A percentile compares a stretch with the other conserved stretches of the same genome.
These are phyloP conservation scores for Gastrophryne carolinensis DNA, from an alignment of 2,797 vertebrate genomes.

Conservation along the genomic window DNA sequence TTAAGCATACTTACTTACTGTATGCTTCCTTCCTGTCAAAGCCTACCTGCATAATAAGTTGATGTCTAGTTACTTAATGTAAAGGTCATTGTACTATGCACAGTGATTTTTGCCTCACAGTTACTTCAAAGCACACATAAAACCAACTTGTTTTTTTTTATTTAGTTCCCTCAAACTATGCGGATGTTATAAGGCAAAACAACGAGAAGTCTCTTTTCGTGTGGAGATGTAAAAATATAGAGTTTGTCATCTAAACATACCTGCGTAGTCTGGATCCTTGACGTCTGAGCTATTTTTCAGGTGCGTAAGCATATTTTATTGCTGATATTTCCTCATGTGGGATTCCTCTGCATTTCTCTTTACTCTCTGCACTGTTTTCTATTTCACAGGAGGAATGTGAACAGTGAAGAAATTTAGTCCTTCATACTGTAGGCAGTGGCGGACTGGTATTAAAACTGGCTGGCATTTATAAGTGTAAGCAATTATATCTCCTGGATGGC, in stretches of 20 bases:
- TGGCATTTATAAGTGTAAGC: no score
- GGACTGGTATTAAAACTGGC: no score
- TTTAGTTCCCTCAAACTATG: neutral
- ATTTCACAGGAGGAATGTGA: neutral
- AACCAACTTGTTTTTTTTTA: neutral
- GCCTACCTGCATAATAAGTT: no score
- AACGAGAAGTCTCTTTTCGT: neutral
- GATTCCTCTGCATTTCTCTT: neutral
- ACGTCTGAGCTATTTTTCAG: neutral
- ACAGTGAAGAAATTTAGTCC: neutral
- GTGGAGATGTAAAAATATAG: no score
- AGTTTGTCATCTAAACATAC: neutral
- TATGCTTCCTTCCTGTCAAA: no score
- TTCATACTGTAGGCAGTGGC: no score
- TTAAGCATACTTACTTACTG: no score
- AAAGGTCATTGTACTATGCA: neutral
- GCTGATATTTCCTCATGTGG: conserved; percentile 11
- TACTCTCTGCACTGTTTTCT: neutral
- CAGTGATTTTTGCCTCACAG: neutral
- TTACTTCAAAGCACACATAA: no score
- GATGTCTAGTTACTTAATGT: neutral
- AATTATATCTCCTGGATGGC: no score
- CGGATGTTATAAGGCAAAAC: neutral
- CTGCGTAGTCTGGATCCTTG: neutral
- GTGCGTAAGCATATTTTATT: neutral